Conservation (phyloP, 2,797 vertebrate species). For the Fratercula arctica region DNA sequence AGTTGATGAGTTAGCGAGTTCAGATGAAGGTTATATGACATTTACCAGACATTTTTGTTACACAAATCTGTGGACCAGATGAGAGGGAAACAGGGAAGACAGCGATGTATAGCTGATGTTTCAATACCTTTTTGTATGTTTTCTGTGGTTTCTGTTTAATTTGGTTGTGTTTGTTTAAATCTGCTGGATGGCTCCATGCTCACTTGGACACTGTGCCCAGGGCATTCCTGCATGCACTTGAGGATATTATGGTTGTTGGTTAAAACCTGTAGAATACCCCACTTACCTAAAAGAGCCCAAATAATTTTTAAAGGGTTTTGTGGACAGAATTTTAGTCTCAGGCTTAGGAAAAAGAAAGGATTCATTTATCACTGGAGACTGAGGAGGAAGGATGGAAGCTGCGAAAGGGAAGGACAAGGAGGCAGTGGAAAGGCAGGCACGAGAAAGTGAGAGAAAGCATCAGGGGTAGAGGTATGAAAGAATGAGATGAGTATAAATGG, state of each 20-base stretch:
- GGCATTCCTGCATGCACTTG: not conserved
- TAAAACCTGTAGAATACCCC: not conserved
- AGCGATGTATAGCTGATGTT: not conserved
- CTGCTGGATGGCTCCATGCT: not conserved
- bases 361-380: not conserved
- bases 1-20: not conserved
- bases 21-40: not conserved
- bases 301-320: not conserved
- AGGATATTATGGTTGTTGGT: not conserved
- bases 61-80: not conserved
- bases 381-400: not conserved
- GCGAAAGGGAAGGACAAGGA: not conserved
- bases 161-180: not conserved
- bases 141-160: not conserved
- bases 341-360: not conserved
- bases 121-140: not conserved
- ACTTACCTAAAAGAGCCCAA: not conserved
- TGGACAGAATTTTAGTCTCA: accelerated
- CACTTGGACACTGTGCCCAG: not conserved
- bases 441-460: not conserved
- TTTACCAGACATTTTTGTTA: not conserved
- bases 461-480: not conserved
- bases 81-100: not conserved
- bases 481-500: not conserved
- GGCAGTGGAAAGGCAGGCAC: not conserved